A percentile compares a stretch with the other conserved stretches of the same genome.
Evolutionary conservation across 2,797 vertebrate species (phyloP).

Genomic region (Kryptolebias ocellatus): DNA sequence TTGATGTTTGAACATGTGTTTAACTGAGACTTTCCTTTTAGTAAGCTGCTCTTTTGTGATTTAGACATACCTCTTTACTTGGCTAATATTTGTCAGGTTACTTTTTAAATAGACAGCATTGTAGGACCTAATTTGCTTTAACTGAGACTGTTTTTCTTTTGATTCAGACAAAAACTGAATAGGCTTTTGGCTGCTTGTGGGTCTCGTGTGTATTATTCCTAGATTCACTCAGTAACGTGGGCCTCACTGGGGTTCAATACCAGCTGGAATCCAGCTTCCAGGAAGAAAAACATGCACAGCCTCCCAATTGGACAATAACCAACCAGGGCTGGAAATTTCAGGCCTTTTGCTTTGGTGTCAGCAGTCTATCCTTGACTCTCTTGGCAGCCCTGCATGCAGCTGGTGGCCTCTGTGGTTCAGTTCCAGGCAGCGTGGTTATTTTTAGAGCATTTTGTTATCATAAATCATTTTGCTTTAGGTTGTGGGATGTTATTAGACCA

Average conservation of each 20-base stretch:
- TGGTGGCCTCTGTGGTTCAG: conserved; percentile 54
- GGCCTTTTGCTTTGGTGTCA: conserved; percentile 70
- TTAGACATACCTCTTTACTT: too few relatives aligned
- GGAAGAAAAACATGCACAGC: conserved; percentile 70
- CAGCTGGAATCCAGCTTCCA: conserved; percentile 78
- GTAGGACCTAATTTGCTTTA: not conserved
- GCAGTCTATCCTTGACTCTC: conserved; percentile 70
- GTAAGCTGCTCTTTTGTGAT: too few relatives aligned
- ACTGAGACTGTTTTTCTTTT: conserved; percentile 57
- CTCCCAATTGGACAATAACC: conserved; percentile 71
- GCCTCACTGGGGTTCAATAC: conserved; percentile 70
- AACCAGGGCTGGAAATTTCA: conserved; percentile 69
- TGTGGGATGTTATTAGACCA: conserved; percentile 26
- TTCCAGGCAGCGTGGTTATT: conserved; percentile 56
- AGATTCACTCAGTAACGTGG: conserved; percentile 63
- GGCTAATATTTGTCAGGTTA: too few relatives aligned
- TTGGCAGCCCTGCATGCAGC: conserved; percentile 53
- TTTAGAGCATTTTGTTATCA: conserved; percentile 57
- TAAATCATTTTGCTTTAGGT: conserved; percentile 51
- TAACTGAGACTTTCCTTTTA: not conserved
- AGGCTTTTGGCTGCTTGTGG: conserved; percentile 62
- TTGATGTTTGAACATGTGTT: conserved; percentile 46
- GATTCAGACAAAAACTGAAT: conserved; percentile 67
- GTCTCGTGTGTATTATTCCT: conserved; percentile 76
- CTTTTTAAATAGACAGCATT: too few relatives aligned